These are phyloP conservation scores for Ylistrum balloti DNA, from an alignment of 1,140 invertebrate genomes.

Conservation along the genomic window DNA sequence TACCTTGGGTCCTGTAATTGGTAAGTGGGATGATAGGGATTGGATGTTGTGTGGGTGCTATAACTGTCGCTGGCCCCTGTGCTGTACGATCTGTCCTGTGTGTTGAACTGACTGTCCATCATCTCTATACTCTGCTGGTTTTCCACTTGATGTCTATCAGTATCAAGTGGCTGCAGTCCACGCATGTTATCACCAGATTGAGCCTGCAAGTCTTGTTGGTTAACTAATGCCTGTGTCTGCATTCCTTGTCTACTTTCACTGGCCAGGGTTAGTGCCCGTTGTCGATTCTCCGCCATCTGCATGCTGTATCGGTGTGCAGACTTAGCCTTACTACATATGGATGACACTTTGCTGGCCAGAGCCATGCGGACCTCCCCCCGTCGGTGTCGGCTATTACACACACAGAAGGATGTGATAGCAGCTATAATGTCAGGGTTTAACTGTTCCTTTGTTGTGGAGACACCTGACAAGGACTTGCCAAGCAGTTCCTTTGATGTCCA, in stretches of 20 bases:
- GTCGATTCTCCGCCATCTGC: background rate
- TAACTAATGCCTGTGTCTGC: background rate
- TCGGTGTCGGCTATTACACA: slow-evolving; percentile 31
- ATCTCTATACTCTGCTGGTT: background rate
- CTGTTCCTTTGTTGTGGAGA: slow-evolving; percentile 43
- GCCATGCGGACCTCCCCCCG: background rate
- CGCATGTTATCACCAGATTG: background rate
- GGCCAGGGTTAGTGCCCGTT: background rate
- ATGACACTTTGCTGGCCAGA: slow-evolving; percentile 35
- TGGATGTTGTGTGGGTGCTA: background rate
- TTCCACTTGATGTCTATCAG: background rate
- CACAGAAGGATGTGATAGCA: slow-evolving; percentile 44
- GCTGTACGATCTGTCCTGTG: background rate
- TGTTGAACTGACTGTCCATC: background rate
- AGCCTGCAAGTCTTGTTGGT: background rate
- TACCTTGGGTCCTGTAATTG: background rate
- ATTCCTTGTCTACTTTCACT: background rate
- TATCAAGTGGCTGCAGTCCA: background rate
- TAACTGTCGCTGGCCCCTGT: background rate
- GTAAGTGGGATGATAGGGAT: background rate
- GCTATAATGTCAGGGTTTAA: slow-evolving; percentile 49
- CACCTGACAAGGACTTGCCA: slow-evolving; percentile 43
- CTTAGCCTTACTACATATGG: background rate
- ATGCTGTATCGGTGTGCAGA: background rate
- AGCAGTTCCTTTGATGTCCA: slow-evolving; percentile 50